phyloP scores from a whole-genome alignment of 1,140 invertebrate species.

The Epicauta chinensis region DNA sequence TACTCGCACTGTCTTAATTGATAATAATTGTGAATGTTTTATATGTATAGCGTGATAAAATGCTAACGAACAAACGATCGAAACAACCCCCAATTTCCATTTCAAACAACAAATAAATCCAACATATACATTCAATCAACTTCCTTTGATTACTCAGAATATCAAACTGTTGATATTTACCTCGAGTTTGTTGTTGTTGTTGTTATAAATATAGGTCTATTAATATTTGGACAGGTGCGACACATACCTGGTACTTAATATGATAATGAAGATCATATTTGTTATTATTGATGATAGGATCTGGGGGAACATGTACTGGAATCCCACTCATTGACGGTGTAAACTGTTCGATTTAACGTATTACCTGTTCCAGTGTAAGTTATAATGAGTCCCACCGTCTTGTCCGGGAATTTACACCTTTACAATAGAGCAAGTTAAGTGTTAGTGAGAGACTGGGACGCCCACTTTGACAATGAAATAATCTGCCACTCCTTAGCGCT shows the following conservation, averaged over 20 bases:
- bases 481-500: slow-evolving; percentile 37
- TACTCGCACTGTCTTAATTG: slow-evolving; percentile 9
- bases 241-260: slow-evolving; percentile 21
- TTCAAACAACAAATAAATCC: no score
- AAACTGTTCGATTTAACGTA: slow-evolving; percentile 30
- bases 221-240: slow-evolving; percentile 16
- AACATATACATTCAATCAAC: no score
- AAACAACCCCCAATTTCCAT: no score
- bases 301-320: slow-evolving; percentile 31
- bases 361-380: slow-evolving; percentile 29
- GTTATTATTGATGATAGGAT: slow-evolving; percentile 39
- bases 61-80: no score
- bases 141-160: no score
- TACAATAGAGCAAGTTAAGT: slow-evolving; percentile 36
- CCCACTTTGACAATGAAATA: slow-evolving; percentile 41
- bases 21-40: slow-evolving; percentile 23
- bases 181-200: no score
- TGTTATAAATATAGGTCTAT: slow-evolving; percentile 4
- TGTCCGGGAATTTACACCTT: slow-evolving; percentile 38
- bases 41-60: background rate
- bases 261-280: slow-evolving; percentile 34
- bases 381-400: slow-evolving; percentile 31
- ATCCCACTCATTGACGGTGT: slow-evolving; percentile 31
- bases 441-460: slow-evolving; percentile 27
- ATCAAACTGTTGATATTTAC: no score